Evolutionary conservation across 2,888 invertebrate genomes (phyloP).

Genomic region (Nomada flava): DNA sequence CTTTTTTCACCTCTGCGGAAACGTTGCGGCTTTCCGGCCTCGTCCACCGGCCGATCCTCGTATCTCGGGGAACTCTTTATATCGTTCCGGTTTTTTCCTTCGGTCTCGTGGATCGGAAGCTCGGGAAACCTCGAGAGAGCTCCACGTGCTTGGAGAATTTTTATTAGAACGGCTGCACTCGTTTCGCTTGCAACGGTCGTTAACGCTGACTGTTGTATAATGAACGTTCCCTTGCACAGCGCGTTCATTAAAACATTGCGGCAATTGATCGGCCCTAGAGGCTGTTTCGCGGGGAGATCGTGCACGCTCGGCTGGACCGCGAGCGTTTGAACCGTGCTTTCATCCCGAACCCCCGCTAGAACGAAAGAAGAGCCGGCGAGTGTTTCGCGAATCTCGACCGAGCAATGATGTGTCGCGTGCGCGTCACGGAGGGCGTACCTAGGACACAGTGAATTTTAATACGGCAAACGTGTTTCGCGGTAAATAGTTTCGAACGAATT

Average conservation of each 20-base stretch:
- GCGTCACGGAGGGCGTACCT: neutral
- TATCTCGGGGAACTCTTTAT: too few relatives aligned
- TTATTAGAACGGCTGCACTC: neutral
- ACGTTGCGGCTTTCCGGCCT: neutral
- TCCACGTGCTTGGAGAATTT: too few relatives aligned
- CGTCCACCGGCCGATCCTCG: too few relatives aligned
- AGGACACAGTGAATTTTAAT: neutral
- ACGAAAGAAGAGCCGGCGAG: slow-evolving; percentile 1
- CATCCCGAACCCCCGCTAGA: neutral
- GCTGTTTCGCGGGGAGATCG: neutral
- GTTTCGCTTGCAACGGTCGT: neutral
- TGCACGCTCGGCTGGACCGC: neutral
- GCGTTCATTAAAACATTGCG: slow-evolving; percentile 36
- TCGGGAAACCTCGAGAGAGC: too few relatives aligned
- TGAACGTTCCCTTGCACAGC: too few relatives aligned
- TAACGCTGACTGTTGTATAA: neutral
- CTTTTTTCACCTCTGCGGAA: neutral
- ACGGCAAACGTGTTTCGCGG: too few relatives aligned
- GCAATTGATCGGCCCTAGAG: slow-evolving; percentile 33
- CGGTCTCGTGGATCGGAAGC: too few relatives aligned
- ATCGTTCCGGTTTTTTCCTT: too few relatives aligned
- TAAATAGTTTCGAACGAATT: too few relatives aligned
- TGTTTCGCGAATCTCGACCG: slow-evolving; percentile 3
- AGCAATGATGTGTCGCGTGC: neutral
- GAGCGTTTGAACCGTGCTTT: slow-evolving; percentile 3